Evolutionary conservation across 2,888 invertebrate genomes (phyloP), one percentile per base, ranked within the genome.

Genomic region (Lithophane semibrunnea): DNA sequence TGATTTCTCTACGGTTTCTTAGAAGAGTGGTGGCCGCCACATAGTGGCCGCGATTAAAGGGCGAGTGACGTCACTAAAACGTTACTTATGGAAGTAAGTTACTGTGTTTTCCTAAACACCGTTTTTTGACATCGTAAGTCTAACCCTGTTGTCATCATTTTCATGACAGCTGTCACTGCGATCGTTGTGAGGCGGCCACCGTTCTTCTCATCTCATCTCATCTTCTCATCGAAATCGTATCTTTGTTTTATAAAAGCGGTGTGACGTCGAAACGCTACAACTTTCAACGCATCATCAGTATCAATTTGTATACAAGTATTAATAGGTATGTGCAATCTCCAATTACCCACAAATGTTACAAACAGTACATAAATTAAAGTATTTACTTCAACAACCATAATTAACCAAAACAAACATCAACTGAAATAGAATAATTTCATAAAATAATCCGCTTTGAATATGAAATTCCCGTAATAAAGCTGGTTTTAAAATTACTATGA

Each of bases 401-500:
- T 82, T 56, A 44, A 8, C n/a, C 37, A n/a, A 67, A 70, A 52
- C 37, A 61, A 77, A 71, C 66, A 58, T 3, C 3, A 29, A 21
- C 16, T n/a, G 9, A 66, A 71, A 61, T 49, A 63, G 24, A 49
- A 63, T 60, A 60, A 29, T 29, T 54, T 21, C 3, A 65, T 44
- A 3, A 24, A 71, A 70, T 63, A 58, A 69, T 70, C 18, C 18
- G 3, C 37, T 73, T 71, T 47, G n/a, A 58, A 69, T 74, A 64
- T 71, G 54, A 68, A 70, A 74, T 70, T 16, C 21, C 37, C n/a
- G 3, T 72, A n/a, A 67, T 69, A 58, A 18, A 37, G 12, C 16
- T n/a, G 12, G 52, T 47, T 73, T 85, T 68, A 73, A 71, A 64
- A 78, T 68, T 4, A 75, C 52, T 60, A 12, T 29, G 63, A 65